Base-by-base conservation (phyloP, 2,888 invertebrate species). In the Ochlodes sylvanus region DNA sequence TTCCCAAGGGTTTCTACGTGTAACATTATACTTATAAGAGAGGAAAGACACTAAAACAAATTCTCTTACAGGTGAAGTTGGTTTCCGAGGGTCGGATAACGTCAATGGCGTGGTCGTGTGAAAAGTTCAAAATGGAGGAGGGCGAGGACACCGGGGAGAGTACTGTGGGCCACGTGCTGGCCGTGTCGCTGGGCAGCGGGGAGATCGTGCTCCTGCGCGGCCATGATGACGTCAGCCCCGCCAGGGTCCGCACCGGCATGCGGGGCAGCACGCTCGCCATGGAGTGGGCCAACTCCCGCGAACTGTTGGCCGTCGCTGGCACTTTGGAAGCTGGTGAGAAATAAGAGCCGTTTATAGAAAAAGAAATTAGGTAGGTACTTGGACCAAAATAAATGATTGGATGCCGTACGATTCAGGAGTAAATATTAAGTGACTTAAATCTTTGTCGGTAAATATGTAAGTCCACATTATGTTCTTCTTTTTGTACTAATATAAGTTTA, bases 91-190 rank as follows among this genome's bases (percentile, higher is more conserved):
- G 98, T 66, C 97, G 97, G 9, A 98, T 99, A 77, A 96, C 96
- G 2, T 95, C 97, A 58, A 98, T 99, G 97, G 97, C 98, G 15
- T 99, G 99, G 99, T 98, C 98, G 19, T 98, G 99, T 84, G 98
- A 98, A 86, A 98, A 98, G 83, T 99, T 99, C 89, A 98, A 98
- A 92, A 98, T 99, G 98, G 98, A 98, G 85, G 98, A 98, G 86
- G 97, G 96, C 0, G 97, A 97, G 78, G 97, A 97, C 74, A 94
- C 94, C 1, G 94, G 95, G 21, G 96, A 95, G 63, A 93, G 87
- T 57, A 88, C 80, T 86, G 94, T 73, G 81, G 95, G 79, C 81
- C 97, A 97, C 82, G 96, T 98, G 5, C 87, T 99, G 75, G 98
- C 98, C 5, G 98, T 98, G 5, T 96, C 97, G 74, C 95, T 99